Percentiles rank a stretch among this genome's conserved stretches.
Evolutionary conservation across 2,113 vertebrate genomes (phyloP).

Genomic region (Sus scrofa): DNA sequence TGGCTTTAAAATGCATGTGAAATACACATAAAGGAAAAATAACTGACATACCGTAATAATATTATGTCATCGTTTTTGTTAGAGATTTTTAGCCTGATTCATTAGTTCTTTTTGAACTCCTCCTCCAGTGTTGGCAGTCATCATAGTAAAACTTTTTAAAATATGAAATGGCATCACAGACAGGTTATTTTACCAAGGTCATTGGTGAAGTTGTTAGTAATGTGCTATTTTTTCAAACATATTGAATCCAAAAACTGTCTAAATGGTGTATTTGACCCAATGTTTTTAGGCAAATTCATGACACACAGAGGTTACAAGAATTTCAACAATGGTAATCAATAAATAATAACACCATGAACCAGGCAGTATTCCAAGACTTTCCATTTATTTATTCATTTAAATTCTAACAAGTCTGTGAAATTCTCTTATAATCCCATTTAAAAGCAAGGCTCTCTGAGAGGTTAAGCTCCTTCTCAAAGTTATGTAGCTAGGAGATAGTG

Average conservation of each 20-base stretch:
- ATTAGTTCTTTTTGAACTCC: background rate
- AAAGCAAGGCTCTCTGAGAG: background rate
- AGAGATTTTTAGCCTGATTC: background rate
- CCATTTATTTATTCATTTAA: background rate
- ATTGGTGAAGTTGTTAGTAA: background rate
- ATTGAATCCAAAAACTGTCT: background rate
- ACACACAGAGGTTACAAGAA: background rate
- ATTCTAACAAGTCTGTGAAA: background rate
- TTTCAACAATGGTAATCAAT: background rate
- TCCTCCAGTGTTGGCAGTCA: background rate
- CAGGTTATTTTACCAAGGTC: background rate
- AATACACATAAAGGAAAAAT: background rate
- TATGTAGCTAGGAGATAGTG: background rate
- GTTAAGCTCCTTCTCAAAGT: background rate
- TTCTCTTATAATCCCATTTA: background rate
- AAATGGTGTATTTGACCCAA: background rate
- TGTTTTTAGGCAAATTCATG: background rate
- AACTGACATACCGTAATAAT: background rate
- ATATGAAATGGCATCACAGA: background rate
- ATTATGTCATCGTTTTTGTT: background rate
- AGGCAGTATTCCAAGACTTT: background rate
- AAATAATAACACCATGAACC: background rate
- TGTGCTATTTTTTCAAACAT: background rate
- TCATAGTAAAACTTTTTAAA: background rate
- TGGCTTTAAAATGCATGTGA: slow-evolving; percentile 41